phyloP scores from a whole-genome alignment of 2,888 invertebrate species.

The Lypha dubia region DNA sequence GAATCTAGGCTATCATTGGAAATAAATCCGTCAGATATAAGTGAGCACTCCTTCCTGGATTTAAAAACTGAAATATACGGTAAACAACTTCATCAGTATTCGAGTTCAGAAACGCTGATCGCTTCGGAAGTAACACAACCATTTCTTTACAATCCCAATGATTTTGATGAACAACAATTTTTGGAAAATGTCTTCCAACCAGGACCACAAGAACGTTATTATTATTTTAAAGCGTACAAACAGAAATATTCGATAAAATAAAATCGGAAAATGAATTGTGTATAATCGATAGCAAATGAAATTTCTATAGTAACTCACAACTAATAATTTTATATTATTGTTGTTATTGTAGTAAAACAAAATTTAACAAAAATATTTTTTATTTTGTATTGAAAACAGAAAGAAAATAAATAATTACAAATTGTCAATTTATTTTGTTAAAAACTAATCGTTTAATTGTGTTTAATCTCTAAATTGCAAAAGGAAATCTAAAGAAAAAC shows the following conservation, averaged over 20 bases:
- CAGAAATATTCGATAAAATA: conserved; percentile 37
- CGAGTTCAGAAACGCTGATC: background rate
- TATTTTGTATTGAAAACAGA: conserved; percentile 28
- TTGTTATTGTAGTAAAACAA: conserved; percentile 35
- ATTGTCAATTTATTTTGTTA: conserved; percentile 52
- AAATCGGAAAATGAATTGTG: conserved; percentile 37
- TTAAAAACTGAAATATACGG: conserved; percentile 16
- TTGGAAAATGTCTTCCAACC: conserved; percentile 74
- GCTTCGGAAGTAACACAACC: background rate
- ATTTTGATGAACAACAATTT: conserved; percentile 75
- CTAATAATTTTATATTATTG: conserved; percentile 11
- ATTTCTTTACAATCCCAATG: conserved; percentile 75
- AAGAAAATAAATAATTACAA: background rate
- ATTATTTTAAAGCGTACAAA: conserved; percentile 57
- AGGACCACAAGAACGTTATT: conserved; percentile 75
- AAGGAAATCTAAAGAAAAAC: background rate
- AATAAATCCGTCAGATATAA: background rate
- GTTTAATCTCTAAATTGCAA: conserved; percentile 30
- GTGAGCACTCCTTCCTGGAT: background rate
- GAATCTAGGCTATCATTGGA: conserved; percentile 29
- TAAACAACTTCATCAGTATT: background rate
- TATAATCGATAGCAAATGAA: conserved; percentile 65
- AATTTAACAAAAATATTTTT: conserved; percentile 14
- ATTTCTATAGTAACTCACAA: conserved; percentile 74
- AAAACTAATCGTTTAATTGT: conserved; percentile 1